phyloP scores from a whole-genome alignment of 37 sponge, comb jelly and placozoan species.

The Spongilla lacustris region DNA sequence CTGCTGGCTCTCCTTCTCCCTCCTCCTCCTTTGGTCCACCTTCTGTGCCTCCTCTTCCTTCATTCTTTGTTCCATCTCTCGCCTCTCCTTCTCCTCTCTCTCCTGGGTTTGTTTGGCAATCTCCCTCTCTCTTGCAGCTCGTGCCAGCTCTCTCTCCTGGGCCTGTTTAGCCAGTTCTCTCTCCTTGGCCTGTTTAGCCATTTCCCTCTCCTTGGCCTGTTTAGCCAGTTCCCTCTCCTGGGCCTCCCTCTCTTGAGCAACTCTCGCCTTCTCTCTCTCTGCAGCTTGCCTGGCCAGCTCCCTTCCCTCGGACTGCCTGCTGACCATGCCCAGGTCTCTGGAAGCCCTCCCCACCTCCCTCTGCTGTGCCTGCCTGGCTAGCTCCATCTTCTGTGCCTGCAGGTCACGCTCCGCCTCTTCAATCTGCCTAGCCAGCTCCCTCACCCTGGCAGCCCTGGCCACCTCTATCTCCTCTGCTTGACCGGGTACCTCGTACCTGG shows the following conservation, averaged over 20 bases:
- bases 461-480: background rate
- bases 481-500: too few relatives aligned
- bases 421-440: background rate
- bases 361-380: background rate
- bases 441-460: background rate
- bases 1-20: constrained; percentile 17
- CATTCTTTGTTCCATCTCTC: background rate
- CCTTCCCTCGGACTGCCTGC: background rate
- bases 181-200: background rate
- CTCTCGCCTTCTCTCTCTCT: constrained; percentile 1
- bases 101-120: background rate
- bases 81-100: constrained; percentile 13
- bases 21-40: constrained; percentile 8
- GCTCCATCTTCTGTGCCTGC: background rate
- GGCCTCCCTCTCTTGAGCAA: background rate
- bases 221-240: background rate
- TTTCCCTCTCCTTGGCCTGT: background rate
- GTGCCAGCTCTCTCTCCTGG: background rate
- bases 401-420: background rate
- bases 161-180: background rate
- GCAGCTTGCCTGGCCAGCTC: background rate
- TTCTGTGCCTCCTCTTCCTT: background rate
- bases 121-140: background rate
- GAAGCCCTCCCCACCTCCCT: too few relatives aligned
- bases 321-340: too few relatives aligned